Evolutionary conservation across 1,140 invertebrate genomes (phyloP).

Genomic region (Drosophila mauritiana): DNA sequence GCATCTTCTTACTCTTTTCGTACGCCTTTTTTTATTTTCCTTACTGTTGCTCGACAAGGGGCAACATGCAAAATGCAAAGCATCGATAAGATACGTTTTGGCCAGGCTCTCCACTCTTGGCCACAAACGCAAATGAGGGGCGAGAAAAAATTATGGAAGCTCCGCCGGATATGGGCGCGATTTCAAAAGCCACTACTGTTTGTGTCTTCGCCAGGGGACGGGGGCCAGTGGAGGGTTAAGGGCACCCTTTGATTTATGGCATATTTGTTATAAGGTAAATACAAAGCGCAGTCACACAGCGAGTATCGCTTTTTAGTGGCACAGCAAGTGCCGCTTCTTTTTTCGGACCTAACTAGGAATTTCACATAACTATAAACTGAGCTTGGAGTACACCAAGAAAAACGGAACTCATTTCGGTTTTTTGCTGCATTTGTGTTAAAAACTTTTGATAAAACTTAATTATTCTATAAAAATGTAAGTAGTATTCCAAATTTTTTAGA

Average conservation of each 20-base stretch:
- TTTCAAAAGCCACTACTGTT: constrained; percentile 83
- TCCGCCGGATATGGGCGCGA: constrained; percentile 79
- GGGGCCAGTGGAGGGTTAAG: constrained; percentile 12
- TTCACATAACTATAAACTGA: constrained; percentile 72
- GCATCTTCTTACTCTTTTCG: constrained; percentile 17
- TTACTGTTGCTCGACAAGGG: constrained; percentile 73
- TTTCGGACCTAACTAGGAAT: constrained; percentile 60
- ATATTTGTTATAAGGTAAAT: constrained; percentile 67
- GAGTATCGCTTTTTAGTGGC: constrained; percentile 29
- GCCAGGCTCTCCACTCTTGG: constrained; percentile 2
- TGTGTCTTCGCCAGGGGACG: constrained; percentile 20
- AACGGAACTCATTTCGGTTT: background rate
- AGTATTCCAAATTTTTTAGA: too few species aligned
- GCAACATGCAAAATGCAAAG: constrained; percentile 83
- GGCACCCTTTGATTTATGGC: constrained; percentile 75
- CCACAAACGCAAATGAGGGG: constrained; percentile 13
- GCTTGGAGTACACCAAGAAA: constrained; percentile 14
- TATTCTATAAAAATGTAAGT: too few species aligned
- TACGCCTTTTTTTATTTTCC: constrained; percentile 3
- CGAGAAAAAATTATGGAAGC: constrained; percentile 80
- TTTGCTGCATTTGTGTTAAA: too few species aligned
- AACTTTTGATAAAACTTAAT: background rate
- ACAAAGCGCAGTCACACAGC: constrained; percentile 77
- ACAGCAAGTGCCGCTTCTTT: constrained; percentile 70
- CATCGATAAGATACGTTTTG: constrained; percentile 77